Base-by-base conservation (phyloP, 2,888 invertebrate species). In the Timema podura region DNA sequence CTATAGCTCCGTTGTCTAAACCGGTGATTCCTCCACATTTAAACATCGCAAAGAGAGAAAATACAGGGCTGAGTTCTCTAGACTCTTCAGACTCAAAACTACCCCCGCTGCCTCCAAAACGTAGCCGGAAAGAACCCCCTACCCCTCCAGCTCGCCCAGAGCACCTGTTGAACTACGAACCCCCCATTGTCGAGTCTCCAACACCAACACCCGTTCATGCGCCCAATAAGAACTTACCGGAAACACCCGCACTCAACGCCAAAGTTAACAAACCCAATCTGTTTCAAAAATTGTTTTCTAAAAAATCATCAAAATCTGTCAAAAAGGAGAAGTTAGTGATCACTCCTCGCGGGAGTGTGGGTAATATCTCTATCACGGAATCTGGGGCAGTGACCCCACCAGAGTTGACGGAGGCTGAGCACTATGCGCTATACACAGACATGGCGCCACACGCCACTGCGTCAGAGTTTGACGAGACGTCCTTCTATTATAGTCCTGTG, bases 391-490 rank as follows among this genome's bases (percentile, higher is more conserved):
- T 75, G 3, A 74, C 75, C 67, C 76, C 77, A 8, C 46, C 64
- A 61, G 93, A 92, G 75, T 81, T 94, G 48, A 93, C 93, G 0
- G 93, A 94, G 75, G 94, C 93, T 0, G 95, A 95, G 77, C 92
- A 94, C 78, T 94, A 92, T 80, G 94, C 94, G 48, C 80, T 95
- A 71, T 95, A 95, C 76, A 94, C 93, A 76, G 89, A 91, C 68
- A 87, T 93, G 79, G 93, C 94, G 11, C 94, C 94, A 0, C 91
- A 89, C 78, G 94, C 94, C 30, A 93, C 93, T 0, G 89, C 86
- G 46, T 94, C 93, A 10, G 94, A 95, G 80, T 94, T 94, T 78
- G 95, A 95, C 75, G 95, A 95, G 76, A 89, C 89, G 78, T 93
- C 93, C 64, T 92, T 91, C 80, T 93, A 93, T 79, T 94, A 94